Evolutionary conservation across 1,140 invertebrate genomes (phyloP).

Genomic region (Bombus affinis): DNA sequence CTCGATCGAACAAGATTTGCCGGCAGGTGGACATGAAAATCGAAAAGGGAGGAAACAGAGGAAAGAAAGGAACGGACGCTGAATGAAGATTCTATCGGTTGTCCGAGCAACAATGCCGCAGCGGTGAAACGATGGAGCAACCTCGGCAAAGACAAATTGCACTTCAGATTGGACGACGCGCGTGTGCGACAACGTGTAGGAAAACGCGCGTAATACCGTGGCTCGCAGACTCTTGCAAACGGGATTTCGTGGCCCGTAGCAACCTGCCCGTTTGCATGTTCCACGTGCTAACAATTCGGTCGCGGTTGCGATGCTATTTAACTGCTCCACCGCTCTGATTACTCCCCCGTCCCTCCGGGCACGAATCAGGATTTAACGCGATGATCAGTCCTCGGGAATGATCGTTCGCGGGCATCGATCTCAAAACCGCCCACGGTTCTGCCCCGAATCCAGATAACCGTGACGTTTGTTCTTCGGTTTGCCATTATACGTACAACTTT

Average conservation of each 20-base stretch:
- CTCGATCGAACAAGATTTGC: not conserved
- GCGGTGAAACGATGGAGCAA: conserved; percentile 27
- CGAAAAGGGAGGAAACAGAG: not conserved
- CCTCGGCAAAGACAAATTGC: conserved; percentile 36
- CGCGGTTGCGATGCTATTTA: conserved; percentile 78
- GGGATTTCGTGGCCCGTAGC: conserved; percentile 70
- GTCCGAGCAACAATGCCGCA: not conserved
- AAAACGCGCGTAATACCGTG: conserved; percentile 62
- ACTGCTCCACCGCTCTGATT: conserved; percentile 76
- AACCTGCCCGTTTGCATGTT: conserved; percentile 72
- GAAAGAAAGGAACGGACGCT: not conserved
- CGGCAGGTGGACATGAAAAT: not conserved
- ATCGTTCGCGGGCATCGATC: conserved; percentile 64
- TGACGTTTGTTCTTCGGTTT: conserved; percentile 49
- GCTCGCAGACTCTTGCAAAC: conserved; percentile 68
- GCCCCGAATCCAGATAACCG: conserved; percentile 43
- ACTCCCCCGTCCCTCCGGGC: conserved; percentile 69
- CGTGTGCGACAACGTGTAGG: conserved; percentile 49
- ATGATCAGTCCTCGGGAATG: conserved; percentile 74
- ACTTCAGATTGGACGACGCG: conserved; percentile 29
- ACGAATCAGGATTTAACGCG: conserved; percentile 74
- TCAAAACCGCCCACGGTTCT: conserved; percentile 62
- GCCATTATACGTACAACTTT: conserved; percentile 41
- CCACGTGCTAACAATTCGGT: conserved; percentile 78
- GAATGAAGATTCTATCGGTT: conserved; percentile 29